Base-by-base conservation (phyloP, 2,888 invertebrate species). In the Sinopyrophorus schimmeli region DNA sequence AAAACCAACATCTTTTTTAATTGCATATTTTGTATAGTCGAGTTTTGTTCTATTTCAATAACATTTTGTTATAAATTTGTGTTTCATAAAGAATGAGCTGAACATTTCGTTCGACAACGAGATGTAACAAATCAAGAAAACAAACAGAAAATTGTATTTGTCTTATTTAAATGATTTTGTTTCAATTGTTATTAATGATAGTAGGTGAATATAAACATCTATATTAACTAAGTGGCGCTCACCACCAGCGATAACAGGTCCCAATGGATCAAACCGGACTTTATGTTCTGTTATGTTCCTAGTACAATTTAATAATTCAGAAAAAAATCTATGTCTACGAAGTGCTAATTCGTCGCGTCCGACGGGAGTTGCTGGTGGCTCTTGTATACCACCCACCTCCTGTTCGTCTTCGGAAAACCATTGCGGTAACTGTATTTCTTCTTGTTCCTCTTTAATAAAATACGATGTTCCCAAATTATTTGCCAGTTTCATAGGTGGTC, bases 301-400 rank as follows among this genome's bases (percentile, higher is more conserved):
- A 28, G 87, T 84, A 59, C 86, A 86, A 61, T 81, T 80, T 56
- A 89, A 79, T 49, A 89, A 78, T 67, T 89, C 89, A 40, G 87
- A 85, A 73, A 88, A 88, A 72, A 89, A 84, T 62, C 88, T 78
- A 71, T 88, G 88, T 46, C 88, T 78, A 54, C 86, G 79, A 60
- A 89, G 72, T 54, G 88, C 89, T 60, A 89, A 74, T 68, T 89
- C 88, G 71, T 89, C 89, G 47, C 85, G 81, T 41, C 87, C 88
- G 30, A 89, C 83, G 9, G 87, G 89, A 47, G 87, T 88, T 43
- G 85, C 87, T 31, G 87, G 87, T 57, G 84, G 83, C 55, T 84
- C 82, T 53, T 75, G 76, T 53, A 80, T 77, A n/a, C 80, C 80
- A 40, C 80, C 80, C 26, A 68, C 62, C 55, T 69, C 73, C 32